Evolutionary conservation across 2,888 invertebrate genomes (phyloP), one percentile per base, ranked within the genome.

Genomic region (Tachystola acroxantha): DNA sequence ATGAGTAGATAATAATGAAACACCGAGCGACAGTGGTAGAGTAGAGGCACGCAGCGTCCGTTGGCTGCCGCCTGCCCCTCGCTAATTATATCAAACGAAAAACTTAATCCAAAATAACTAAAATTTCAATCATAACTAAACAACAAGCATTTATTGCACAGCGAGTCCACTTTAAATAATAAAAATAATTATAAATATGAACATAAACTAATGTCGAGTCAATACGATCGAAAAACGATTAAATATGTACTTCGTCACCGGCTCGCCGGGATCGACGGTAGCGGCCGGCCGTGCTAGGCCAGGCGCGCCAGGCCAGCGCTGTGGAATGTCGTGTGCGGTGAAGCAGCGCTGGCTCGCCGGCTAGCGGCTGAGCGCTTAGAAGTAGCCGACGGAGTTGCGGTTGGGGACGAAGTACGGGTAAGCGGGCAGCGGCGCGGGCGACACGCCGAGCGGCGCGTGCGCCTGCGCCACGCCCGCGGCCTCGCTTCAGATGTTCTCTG

Each of bases 101-200:
- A 48, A 53, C 48, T 57, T 50, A 49, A 55, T n/a, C n/a, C n/a
- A n/a, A 40, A 46, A 50, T 54, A 60, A 61, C 52, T 61, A 64
- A 69, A 63, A 57, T 57, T 60, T n/a, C n/a, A n/a, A 66, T 69
- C 68, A 68, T 71, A 80, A 80, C 72, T 78, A 80, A 81, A 79
- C 74, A 82, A 82, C 80, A 80, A 84, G 82, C 84, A 74, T 75
- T 69, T 81, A 84, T 84, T 84, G 84, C 84, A 84, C 82, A 81
- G 81, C 80, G 62, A 78, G 77, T 82, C 72, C 72, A 75, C 11
- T 29, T 77, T 77, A 77, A 80, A 80, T 73, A 77, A 60, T 55
- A 46, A 53, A 50, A 53, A 70, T 65, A 71, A 61, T 43, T 47
- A 45, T 65, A 65, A 68, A 64, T 67, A 72, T 71, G 69, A 32